A percentile compares a stretch with the other conserved stretches of the same genome.
These are phyloP conservation scores for Pipistrellus pipistrellus DNA, from an alignment of 2,797 vertebrate species.

Conservation along the genomic window DNA sequence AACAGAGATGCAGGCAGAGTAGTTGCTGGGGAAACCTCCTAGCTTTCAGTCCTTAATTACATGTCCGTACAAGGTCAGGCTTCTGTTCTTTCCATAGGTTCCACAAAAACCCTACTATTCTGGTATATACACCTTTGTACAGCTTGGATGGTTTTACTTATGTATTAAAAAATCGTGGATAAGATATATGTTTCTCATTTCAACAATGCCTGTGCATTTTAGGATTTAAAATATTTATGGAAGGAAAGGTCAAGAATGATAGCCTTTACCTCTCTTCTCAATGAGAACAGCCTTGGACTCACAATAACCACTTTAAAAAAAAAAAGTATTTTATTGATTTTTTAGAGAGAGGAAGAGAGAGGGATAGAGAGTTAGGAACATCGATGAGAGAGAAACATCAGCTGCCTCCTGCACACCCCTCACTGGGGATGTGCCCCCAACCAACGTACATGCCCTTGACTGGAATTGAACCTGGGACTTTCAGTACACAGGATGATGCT, in stretches of 20 bases:
- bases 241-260: neutral
- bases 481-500: too few species aligned
- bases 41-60: neutral
- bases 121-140: neutral
- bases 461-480: too few species aligned
- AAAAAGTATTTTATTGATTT: too few species aligned
- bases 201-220: neutral
- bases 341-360: too few species aligned
- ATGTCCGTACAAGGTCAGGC: neutral
- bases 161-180: neutral
- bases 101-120: neutral
- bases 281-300: neutral
- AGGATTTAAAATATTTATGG: neutral
- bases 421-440: too few species aligned
- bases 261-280: neutral
- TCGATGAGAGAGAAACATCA: too few species aligned
- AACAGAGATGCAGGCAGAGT: neutral
- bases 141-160: conserved; percentile 12
- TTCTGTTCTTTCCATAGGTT: conserved; percentile 5
- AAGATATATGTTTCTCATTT: conserved; percentile 7
- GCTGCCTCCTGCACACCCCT: too few species aligned
- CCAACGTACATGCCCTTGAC: too few species aligned
- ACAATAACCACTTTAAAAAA: neutral
- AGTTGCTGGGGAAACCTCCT: neutral
- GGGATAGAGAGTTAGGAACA: too few species aligned